Conservation (phyloP, 2,797 vertebrate genomes). For the Orestias chungarensis region DNA sequence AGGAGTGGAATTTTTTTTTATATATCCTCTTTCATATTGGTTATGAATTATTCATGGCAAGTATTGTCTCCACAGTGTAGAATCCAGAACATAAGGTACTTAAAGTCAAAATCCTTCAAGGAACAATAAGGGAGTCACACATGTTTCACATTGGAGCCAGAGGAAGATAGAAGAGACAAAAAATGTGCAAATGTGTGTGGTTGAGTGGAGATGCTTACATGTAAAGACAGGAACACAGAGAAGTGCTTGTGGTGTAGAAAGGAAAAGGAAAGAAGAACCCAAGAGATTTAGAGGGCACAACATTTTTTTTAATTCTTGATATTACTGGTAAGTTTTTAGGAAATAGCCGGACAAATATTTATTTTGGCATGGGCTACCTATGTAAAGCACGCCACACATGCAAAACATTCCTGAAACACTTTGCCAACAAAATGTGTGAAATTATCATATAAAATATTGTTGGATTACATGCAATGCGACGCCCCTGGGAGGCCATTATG, state of each 20-base stretch:
- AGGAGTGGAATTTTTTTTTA: background rate
- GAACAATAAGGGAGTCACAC: conserved; percentile 54
- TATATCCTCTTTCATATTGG: background rate
- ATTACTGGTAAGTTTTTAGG: background rate
- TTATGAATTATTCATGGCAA: too few relatives aligned
- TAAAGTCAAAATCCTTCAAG: conserved; percentile 51
- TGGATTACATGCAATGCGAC: background rate
- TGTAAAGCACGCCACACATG: background rate
- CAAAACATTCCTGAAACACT: background rate
- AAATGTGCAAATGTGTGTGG: background rate
- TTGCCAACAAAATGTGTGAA: background rate
- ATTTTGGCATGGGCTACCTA: background rate
- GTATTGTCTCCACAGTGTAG: conserved; percentile 28
- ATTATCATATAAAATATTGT: background rate
- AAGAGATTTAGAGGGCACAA: conserved; percentile 4
- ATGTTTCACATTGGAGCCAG: conserved; percentile 44
- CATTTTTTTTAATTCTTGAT: conserved; percentile 40
- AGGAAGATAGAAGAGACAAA: conserved; percentile 35
- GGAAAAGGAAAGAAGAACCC: conserved; percentile 18
- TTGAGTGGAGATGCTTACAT: conserved; percentile 3
- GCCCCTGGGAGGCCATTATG: background rate
- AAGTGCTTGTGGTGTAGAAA: conserved; percentile 9
- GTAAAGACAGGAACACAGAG: conserved; percentile 17
- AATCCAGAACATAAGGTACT: conserved; percentile 28
- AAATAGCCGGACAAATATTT: background rate